Conservation (phyloP, 2,797 vertebrate species). For the Girardinus metallicus region DNA sequence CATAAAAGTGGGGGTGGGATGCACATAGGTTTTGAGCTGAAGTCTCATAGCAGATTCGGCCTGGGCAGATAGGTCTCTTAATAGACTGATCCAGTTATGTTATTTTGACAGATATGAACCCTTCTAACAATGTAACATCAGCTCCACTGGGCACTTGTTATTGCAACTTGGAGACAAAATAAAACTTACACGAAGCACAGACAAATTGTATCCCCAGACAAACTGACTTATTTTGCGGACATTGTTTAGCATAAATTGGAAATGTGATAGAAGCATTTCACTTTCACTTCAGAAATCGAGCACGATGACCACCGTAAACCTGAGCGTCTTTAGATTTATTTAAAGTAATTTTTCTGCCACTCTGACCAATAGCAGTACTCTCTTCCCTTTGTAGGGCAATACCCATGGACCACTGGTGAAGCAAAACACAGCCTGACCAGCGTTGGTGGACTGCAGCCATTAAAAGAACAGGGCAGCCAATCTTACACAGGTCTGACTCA, state of each 20-base stretch:
- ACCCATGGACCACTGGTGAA: conserved; percentile 38
- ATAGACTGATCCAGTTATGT: conserved; percentile 36
- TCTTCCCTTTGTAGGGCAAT: conserved; percentile 27
- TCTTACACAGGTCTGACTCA: conserved; percentile 72
- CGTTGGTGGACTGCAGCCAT: conserved; percentile 50
- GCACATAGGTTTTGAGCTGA: conserved; percentile 16
- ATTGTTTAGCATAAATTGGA: neutral
- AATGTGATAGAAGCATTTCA: conserved; percentile 18
- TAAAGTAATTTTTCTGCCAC: conserved; percentile 28
- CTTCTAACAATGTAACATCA: conserved; percentile 1
- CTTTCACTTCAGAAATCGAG: conserved; percentile 25
- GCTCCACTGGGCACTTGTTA: conserved; percentile 3
- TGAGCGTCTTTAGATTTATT: conserved; percentile 43
- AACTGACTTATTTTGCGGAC: neutral
- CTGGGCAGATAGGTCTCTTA: conserved; percentile 15
- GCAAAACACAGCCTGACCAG: conserved; percentile 41
- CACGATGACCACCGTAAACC: conserved; percentile 29
- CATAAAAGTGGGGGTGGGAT: conserved; percentile 30
- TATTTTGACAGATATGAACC: conserved; percentile 23
- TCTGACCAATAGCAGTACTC: conserved; percentile 34
- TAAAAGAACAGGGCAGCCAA: conserved; percentile 63
- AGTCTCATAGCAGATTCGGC: conserved; percentile 22
- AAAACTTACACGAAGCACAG: neutral
- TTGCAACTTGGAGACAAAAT: conserved; percentile 6
- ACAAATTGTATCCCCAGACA: neutral